Base-by-base conservation (phyloP, 1,140 invertebrate genomes). In the Penaeus vannamei region DNA sequence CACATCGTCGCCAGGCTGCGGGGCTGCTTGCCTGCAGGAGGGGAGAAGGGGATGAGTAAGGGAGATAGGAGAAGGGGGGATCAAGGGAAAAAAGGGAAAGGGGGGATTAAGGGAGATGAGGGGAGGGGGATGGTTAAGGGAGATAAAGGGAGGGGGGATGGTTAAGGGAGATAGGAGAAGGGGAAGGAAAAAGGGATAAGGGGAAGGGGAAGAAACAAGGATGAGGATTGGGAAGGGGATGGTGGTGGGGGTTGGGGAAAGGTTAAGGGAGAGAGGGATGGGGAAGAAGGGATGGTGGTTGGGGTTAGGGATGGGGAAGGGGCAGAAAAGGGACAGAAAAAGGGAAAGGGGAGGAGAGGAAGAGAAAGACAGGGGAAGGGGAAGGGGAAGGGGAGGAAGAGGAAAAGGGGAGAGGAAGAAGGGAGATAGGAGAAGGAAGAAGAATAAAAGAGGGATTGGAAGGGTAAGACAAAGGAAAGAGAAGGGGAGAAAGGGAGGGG, bases 1-100 rank as follows among this genome's bases (percentile, higher is more conserved):
- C 97, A 97, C 42, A 97, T 95, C 89, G 95, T 96, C 72, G 95
- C 95, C 53, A 97, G 93, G 88, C 95, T 96, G 72, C 96, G 93
- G 10, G 95, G 95, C 92, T 95, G 94, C 93, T 96, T 96, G 92
- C 95, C 95, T 95, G 92, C n/a, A 84, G 61, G 60, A 19, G 66
- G 66, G 20, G n/a, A 19, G 17, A 19, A 69, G n/a, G 66, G 4
- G 66, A 32, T 14, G 29, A 69, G 3, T 14, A 69, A n/a, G 66
- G 4, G 66, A 12, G 19, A 5, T 7, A 42, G 36, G 29, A 12
- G 77, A 5, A 1, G 42, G 77, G 36, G 7, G 22, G 77, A 20
- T 1, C 3, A 22, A 84, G 46, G 20, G 53, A 14, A 19, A 86
- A 26, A 87, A 36, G 46, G 46, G 26, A n/a, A 14, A 22, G 42